Evolutionary conservation across 92 coral and sea anemone species (phyloP).

Genomic region (Siderastrea siderea): DNA sequence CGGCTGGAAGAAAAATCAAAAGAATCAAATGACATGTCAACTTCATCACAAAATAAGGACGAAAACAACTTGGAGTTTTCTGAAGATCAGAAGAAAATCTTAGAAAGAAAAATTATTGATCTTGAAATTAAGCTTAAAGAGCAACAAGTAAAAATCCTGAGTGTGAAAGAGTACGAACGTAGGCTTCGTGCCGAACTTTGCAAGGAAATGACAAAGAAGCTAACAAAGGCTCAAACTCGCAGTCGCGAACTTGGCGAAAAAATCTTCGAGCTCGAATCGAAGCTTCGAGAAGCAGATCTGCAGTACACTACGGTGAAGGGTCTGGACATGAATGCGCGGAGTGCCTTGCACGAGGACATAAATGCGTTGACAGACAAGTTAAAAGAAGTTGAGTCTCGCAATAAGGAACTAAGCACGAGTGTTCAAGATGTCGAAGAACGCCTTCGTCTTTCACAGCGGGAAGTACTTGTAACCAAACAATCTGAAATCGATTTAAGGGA

Average conservation of each 20-base stretch:
- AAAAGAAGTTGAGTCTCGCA: slow-evolving; percentile 59
- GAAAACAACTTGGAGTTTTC: slow-evolving; percentile 14
- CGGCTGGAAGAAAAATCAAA: slow-evolving; percentile 66
- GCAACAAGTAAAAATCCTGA: slow-evolving; percentile 56
- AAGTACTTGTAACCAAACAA: slow-evolving; percentile 64
- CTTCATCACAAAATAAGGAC: slow-evolving; percentile 1
- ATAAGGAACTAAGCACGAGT: slow-evolving; percentile 59
- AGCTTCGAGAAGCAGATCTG: slow-evolving; percentile 71
- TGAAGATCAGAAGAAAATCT: slow-evolving; percentile 37
- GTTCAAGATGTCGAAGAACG: slow-evolving; percentile 71
- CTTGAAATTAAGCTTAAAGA: slow-evolving; percentile 66
- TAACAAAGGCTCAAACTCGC: slow-evolving; percentile 61
- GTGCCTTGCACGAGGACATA: slow-evolving; percentile 30
- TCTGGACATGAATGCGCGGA: slow-evolving; percentile 39
- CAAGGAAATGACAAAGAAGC: slow-evolving; percentile 67
- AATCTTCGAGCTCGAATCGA: slow-evolving; percentile 69
- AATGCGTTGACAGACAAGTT: slow-evolving; percentile 36
- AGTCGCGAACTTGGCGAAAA: slow-evolving; percentile 78
- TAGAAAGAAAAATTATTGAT: slow-evolving; percentile 50
- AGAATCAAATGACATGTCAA: slow-evolving; percentile 4
- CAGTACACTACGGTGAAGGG: slow-evolving; percentile 52
- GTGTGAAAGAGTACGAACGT: slow-evolving; percentile 75
- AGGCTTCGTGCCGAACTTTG: slow-evolving; percentile 80
- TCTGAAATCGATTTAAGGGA: slow-evolving; percentile 68
- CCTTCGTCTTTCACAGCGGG: slow-evolving; percentile 55